A percentile compares a stretch with the other conserved stretches of the same genome.
phyloP scores from a whole-genome alignment of 2,888 invertebrate genomes.

The Drosophila meridiana region DNA sequence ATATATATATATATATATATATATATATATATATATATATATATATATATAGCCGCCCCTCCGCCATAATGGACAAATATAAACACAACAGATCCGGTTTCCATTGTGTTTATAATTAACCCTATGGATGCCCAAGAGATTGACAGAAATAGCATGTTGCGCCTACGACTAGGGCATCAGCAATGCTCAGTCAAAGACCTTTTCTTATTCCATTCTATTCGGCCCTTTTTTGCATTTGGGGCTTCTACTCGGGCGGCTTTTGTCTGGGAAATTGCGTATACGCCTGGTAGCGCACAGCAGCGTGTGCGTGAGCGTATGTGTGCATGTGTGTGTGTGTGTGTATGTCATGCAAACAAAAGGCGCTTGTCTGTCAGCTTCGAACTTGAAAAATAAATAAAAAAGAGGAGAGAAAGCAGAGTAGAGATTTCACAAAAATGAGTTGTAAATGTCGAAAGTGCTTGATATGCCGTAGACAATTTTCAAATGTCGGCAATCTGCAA shows the following conservation, averaged over 20 bases:
- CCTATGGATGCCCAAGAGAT: constrained; percentile 36
- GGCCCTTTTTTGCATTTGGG: constrained; percentile 37
- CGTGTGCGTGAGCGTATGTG: constrained; percentile 27
- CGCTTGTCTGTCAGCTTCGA: constrained; percentile 74
- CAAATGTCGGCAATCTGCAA: constrained; percentile 76
- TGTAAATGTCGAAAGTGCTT: constrained; percentile 79
- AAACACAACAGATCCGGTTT: neutral
- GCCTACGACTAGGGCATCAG: constrained; percentile 49
- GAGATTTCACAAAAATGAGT: constrained; percentile 70
- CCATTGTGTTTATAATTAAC: constrained; percentile 40
- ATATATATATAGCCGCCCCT: no score
- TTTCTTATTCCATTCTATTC: constrained; percentile 44
- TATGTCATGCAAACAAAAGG: constrained; percentile 69
- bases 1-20: no score
- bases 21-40: no score
- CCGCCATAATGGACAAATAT: neutral
- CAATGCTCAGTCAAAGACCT: constrained; percentile 69
- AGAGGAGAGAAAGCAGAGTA: constrained; percentile 39
- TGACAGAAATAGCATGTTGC: constrained; percentile 41
- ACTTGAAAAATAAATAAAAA: constrained; percentile 55
- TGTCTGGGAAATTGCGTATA: constrained; percentile 78
- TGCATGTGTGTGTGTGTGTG: constrained; percentile 33
- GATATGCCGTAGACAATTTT: constrained; percentile 72
- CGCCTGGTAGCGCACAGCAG: constrained; percentile 67
- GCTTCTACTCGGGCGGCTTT: constrained; percentile 55